Conservation (phyloP, 2,113 vertebrate species). For the Panthera leo region DNA sequence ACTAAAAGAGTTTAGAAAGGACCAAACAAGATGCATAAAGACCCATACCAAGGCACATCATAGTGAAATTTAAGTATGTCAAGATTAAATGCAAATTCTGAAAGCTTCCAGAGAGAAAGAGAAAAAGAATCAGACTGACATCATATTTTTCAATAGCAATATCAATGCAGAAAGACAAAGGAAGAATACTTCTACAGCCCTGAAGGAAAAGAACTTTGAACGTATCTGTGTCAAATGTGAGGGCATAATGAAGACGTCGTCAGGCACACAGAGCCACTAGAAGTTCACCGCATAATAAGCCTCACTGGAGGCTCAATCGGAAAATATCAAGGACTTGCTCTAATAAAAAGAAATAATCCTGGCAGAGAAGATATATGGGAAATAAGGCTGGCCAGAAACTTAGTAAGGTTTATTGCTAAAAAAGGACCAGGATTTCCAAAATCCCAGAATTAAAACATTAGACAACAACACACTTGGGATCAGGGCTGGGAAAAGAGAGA, state of each 20-base stretch:
- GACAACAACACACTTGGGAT: background rate
- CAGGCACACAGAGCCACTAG: background rate
- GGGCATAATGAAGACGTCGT: background rate
- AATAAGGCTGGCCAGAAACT: background rate
- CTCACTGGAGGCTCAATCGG: background rate
- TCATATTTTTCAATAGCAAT: background rate
- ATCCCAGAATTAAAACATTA: conserved; percentile 10
- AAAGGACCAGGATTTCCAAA: background rate
- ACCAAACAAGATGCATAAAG: background rate
- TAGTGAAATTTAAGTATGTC: background rate
- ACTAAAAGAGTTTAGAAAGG: conserved; percentile 34
- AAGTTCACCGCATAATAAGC: background rate
- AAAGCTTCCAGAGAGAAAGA: background rate
- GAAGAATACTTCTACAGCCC: background rate
- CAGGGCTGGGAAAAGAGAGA: background rate
- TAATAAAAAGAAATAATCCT: background rate
- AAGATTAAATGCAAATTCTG: conserved; percentile 18
- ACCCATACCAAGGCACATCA: background rate
- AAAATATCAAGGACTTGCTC: background rate
- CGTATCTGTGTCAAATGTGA: background rate
- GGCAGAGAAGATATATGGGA: background rate
- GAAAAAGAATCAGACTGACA: background rate
- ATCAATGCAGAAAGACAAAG: background rate
- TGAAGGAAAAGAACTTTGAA: conserved; percentile 28
- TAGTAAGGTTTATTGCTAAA: background rate